A percentile compares a stretch with the other conserved stretches of the same genome.
Evolutionary conservation across 2,797 vertebrate genomes (phyloP).

Genomic region (Cyprinella venusta): DNA sequence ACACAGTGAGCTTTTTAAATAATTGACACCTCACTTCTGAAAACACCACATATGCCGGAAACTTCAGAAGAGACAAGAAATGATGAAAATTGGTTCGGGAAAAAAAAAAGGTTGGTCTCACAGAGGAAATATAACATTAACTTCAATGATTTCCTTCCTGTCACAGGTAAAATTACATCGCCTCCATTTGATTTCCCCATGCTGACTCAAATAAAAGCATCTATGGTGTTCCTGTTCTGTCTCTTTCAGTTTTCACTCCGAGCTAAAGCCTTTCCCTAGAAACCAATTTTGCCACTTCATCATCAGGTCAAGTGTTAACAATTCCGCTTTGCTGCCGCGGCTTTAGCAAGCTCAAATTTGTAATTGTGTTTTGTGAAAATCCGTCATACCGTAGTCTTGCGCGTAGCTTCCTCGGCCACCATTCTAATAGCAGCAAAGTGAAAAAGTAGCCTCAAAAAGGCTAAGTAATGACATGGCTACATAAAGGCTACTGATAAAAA

Average conservation of each 20-base stretch:
- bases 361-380: constrained; percentile 73
- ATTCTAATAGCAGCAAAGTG: constrained; percentile 22
- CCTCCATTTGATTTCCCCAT: constrained; percentile 60
- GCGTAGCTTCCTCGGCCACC: constrained; percentile 34
- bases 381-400: constrained; percentile 45
- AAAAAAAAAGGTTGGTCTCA: constrained; percentile 36
- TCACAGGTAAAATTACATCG: constrained; percentile 52
- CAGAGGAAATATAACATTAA: constrained; percentile 58
- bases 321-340: constrained; percentile 68
- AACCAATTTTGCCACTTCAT: constrained; percentile 74
- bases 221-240: constrained; percentile 50
- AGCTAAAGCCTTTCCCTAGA: constrained; percentile 69
- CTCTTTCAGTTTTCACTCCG: constrained; percentile 65
- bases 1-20: constrained; percentile 35
- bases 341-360: constrained; percentile 74
- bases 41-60: constrained; percentile 22
- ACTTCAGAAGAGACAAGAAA: constrained; percentile 34
- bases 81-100: not conserved
- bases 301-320: constrained; percentile 79
- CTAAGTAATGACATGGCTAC: no score
- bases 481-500: not conserved
- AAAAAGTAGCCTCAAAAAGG: constrained; percentile 24
- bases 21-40: constrained; percentile 26
- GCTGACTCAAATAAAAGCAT: constrained; percentile 60
- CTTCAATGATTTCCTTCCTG: constrained; percentile 46